Evolutionary conservation across 2,888 invertebrate species (phyloP), one percentile per base, ranked within the genome.

Genomic region (Cantharis nigra): DNA sequence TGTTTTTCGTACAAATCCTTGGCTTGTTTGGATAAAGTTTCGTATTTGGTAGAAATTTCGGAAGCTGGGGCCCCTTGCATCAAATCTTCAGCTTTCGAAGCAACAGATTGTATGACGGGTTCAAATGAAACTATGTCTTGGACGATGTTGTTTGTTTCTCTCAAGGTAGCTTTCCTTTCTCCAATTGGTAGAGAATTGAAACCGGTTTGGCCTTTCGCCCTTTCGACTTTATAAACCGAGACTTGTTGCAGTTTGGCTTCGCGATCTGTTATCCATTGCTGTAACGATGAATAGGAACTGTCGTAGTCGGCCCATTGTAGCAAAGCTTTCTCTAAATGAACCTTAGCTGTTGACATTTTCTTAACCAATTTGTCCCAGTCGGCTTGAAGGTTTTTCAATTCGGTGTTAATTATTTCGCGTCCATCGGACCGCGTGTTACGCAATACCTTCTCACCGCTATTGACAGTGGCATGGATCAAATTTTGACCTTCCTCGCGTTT

Each of bases 61-160:
- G 96, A 95, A 11, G 97, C 97, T 2, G 97, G 97, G 74, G 95
- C 95, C 78, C 95, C 96, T 89, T 97, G 96, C 89, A 95, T 95
- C 83, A 98, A 90, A 89, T 97, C 97, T 83, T 96, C 96, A 80
- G 97, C 98, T 90, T 98, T 98, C 72, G 95, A 95, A 74, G 96
- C 94, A 63, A 98, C 97, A 65, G 97, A 97, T 88, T 97, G 97
- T 84, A 98, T 97, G 96, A 98, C 97, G 71, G 98, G 98, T 88
- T 98, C 97, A 89, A 98, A 97, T 72, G 97, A 96, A 82, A 97
- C 96, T 86, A 98, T 98, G 89, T 98, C 98, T 90, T 98, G 97
- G 65, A 98, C 97, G 86, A 98, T 96, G 88, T 96, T 97, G 89
- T 97, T 96, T 76, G 97, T 97, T 89, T 96, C 96, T 82, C 97